Conservation (phyloP, 2,888 invertebrate genomes). For the Clepsis dumicolana region DNA sequence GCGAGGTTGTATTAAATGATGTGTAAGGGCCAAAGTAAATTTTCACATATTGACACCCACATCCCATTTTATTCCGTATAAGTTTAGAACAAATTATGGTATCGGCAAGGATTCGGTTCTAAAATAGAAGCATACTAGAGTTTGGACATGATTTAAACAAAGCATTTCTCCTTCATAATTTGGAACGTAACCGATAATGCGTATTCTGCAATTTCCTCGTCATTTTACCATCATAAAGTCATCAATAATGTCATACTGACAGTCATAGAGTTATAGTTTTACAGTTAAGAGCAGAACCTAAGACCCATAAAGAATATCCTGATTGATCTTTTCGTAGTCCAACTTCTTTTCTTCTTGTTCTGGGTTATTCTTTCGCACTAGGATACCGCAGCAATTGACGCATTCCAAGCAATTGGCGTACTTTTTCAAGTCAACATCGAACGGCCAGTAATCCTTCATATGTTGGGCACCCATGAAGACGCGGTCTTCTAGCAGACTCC, state of each 20-base stretch:
- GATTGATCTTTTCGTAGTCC: slow-evolving; percentile 9
- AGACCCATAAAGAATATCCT: slow-evolving; percentile 2
- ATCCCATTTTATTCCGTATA: slow-evolving; percentile 1
- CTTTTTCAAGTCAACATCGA: slow-evolving; percentile 47
- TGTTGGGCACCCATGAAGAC: slow-evolving; percentile 58
- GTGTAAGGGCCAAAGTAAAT: slow-evolving; percentile 70
- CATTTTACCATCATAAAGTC: too few relatives aligned
- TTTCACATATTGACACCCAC: slow-evolving; percentile 60
- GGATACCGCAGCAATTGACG: slow-evolving; percentile 54
- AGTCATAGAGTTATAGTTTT: too few relatives aligned
- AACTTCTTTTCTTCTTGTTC: neutral
- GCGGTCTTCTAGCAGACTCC: slow-evolving; percentile 60
- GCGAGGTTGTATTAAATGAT: slow-evolving; percentile 58
- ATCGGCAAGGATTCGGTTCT: too few relatives aligned
- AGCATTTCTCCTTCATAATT: too few relatives aligned
- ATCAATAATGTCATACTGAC: too few relatives aligned
- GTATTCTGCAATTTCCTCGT: too few relatives aligned
- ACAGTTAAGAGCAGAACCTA: too few relatives aligned
- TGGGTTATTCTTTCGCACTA: slow-evolving; percentile 16
- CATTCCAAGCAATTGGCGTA: slow-evolving; percentile 53
- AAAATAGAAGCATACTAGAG: neutral
- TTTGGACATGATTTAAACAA: too few relatives aligned
- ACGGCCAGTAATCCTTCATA: slow-evolving; percentile 61
- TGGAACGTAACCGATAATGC: too few relatives aligned
- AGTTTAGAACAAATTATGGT: neutral